phyloP scores from a whole-genome alignment of 2,113 vertebrate genomes.

The Neofelis nebulosa region DNA sequence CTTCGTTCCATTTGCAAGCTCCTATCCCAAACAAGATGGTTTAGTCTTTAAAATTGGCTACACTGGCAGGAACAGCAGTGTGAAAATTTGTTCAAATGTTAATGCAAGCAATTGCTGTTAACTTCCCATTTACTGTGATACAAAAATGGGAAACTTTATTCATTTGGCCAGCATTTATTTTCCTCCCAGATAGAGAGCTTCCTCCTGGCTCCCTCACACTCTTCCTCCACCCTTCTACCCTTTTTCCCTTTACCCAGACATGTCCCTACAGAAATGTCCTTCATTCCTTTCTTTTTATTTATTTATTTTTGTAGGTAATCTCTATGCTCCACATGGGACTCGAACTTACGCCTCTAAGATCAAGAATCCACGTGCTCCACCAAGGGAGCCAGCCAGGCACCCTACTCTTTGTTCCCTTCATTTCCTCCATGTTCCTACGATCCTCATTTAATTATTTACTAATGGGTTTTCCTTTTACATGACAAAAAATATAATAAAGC shows the following conservation, averaged over 20 bases:
- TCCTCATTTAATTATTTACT: not conserved
- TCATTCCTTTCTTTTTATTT: not conserved
- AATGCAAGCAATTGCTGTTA: slow-evolving; percentile 24
- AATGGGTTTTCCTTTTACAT: not conserved
- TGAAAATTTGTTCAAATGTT: slow-evolving; percentile 52
- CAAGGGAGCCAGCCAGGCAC: not conserved
- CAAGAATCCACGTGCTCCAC: not conserved
- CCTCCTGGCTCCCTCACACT: too few relatives aligned
- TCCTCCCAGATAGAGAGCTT: not conserved
- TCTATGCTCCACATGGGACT: not conserved
- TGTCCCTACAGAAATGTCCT: not conserved
- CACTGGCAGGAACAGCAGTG: not conserved
- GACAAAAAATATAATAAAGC: not conserved
- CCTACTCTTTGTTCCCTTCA: not conserved
- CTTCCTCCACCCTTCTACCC: not conserved
- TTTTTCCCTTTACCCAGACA: not conserved
- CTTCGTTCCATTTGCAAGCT: not conserved
- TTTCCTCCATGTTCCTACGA: not conserved
- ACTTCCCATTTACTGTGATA: slow-evolving; percentile 38
- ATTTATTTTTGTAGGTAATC: not conserved
- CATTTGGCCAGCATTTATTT: not conserved
- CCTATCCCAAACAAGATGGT: not conserved
- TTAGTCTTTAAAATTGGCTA: slow-evolving; percentile 47
- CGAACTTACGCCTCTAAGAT: not conserved
- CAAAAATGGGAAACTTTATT: not conserved